Evolutionary conservation across 37 sponge, comb jelly and placozoan species (phyloP).

Genomic region (Spongilla lacustris): DNA sequence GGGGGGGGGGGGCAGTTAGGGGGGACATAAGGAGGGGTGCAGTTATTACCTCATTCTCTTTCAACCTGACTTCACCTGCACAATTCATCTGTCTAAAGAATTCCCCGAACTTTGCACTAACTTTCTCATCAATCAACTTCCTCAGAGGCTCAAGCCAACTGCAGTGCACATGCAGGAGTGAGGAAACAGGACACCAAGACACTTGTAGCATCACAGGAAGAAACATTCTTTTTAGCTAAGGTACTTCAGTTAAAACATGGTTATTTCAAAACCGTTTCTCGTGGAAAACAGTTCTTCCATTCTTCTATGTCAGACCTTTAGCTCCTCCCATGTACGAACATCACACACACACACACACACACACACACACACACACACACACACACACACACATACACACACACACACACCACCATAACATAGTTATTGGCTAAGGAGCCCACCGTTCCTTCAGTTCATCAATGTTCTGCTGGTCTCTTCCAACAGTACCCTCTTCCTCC

Average conservation of each 20-base stretch:
- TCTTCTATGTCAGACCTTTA: too few species aligned
- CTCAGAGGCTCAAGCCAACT: conserved; percentile 88
- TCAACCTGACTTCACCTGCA: conserved; percentile 86
- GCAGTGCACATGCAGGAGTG: too few species aligned
- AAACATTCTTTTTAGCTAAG: background rate
- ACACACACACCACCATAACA: too few species aligned
- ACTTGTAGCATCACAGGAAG: background rate
- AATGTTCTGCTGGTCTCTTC: conserved; percentile 17
- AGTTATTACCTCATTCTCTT: conserved; percentile 47
- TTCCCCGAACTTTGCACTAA: conserved; percentile 70
- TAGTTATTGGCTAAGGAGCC: background rate
- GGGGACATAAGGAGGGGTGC: background rate
- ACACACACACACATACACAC: background rate
- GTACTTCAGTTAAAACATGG: too few species aligned
- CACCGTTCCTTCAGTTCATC: conserved; percentile 43
- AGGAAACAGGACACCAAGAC: too few species aligned
- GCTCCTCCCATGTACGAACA: background rate
- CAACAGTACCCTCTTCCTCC: conserved; percentile 1
- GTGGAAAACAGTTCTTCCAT: too few species aligned
- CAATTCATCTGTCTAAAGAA: conserved; percentile 89
- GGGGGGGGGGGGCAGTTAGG: too few species aligned
- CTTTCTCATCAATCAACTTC: conserved; percentile 50
- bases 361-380: conserved; percentile 11
- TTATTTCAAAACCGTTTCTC: too few species aligned
- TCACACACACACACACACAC: conserved; percentile 13